Conservation (phyloP, 2,113 vertebrate species). For the Crypturellus undulatus region DNA sequence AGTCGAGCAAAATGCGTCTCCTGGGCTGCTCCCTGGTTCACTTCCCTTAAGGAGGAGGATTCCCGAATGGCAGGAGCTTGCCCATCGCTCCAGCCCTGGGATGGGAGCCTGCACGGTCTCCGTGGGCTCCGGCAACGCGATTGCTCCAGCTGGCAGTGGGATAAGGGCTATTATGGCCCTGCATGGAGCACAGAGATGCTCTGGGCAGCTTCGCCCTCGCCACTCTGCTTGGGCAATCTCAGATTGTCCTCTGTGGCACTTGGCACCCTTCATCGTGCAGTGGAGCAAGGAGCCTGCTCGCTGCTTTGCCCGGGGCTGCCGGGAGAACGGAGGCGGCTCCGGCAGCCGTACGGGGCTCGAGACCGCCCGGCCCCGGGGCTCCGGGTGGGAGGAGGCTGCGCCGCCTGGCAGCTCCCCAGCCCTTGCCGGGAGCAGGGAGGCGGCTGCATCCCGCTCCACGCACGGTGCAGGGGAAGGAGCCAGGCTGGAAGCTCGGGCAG, state of each 20-base stretch:
- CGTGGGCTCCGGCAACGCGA: rapidly evolving
- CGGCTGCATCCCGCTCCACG: not conserved
- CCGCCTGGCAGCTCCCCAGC: not conserved
- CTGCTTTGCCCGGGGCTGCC: not conserved
- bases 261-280: not conserved
- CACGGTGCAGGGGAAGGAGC: not conserved
- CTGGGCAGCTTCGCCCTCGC: not conserved
- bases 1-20: not conserved
- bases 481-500: rapidly evolving
- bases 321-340: not conserved
- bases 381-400: not conserved
- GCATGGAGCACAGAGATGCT: not conserved
- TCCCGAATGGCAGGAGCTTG: not conserved
- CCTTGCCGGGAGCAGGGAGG: not conserved
- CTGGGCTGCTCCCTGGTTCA: not conserved
- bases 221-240: not conserved
- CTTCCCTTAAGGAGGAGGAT: not conserved
- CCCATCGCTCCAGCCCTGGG: not conserved
- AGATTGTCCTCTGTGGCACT: rapidly evolving
- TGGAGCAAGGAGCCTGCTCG: not conserved
- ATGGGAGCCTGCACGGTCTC: not conserved
- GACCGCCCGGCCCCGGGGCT: too few relatives aligned
- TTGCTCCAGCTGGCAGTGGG: not conserved
- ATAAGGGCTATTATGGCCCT: rapidly evolving
- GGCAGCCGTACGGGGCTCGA: not conserved